Conservation (phyloP, 1,140 invertebrate species). For the Eurosta solidaginis region DNA sequence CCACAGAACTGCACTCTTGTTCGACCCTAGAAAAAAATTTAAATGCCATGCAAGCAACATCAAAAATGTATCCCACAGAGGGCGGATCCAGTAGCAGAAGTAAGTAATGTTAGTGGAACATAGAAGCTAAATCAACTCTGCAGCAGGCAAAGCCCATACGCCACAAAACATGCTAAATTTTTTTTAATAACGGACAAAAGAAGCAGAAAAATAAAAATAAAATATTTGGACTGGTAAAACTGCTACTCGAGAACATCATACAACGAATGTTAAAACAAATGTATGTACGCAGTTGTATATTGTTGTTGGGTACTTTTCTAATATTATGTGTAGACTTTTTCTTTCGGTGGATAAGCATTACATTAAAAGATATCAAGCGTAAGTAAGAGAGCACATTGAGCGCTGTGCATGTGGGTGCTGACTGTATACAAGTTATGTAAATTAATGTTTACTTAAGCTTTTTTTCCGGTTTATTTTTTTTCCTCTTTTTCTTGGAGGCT, state of each 20-base stretch:
- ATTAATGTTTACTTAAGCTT: slow-evolving; percentile 61
- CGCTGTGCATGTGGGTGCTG: neutral
- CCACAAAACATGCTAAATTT: slow-evolving; percentile 59
- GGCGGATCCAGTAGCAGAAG: neutral
- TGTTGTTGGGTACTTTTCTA: neutral
- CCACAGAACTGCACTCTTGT: neutral
- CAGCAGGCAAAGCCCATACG: slow-evolving; percentile 28
- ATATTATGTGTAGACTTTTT: neutral
- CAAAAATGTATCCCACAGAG: neutral
- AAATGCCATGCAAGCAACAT: neutral
- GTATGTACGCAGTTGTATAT: neutral
- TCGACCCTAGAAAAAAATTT: neutral
- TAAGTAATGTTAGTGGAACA: neutral
- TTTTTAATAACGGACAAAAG: slow-evolving; percentile 54
- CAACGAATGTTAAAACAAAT: neutral
- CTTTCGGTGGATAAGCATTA: neutral
- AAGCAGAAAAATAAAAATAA: neutral
- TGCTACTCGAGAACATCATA: neutral
- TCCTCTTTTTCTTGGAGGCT: neutral
- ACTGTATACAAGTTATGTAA: slow-evolving; percentile 59
- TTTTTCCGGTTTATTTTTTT: slow-evolving; percentile 41
- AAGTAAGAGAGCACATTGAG: neutral
- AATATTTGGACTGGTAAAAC: neutral
- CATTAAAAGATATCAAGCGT: neutral
- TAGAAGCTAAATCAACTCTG: neutral